Evolutionary conservation across 2,797 vertebrate species (phyloP).

Genomic region (Molossus alvarezi): DNA sequence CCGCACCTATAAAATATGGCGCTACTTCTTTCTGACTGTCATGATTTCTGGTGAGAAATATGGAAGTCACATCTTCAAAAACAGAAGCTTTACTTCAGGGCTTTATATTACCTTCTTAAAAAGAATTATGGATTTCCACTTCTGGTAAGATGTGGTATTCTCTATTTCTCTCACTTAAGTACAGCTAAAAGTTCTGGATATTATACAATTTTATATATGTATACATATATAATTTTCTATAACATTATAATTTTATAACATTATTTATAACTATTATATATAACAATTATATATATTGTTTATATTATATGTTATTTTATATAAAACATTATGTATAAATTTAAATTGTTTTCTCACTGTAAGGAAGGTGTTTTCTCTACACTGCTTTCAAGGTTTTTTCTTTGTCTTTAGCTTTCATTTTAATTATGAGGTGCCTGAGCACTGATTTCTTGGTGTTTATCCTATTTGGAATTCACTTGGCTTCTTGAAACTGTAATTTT

Average conservation of each 20-base stretch:
- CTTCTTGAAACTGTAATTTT: slow-evolving; percentile 6
- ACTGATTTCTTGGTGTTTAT: neutral
- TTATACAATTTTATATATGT: neutral
- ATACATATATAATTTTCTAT: neutral
- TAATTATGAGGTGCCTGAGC: neutral
- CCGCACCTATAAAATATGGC: neutral
- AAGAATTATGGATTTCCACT: neutral
- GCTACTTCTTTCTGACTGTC: neutral
- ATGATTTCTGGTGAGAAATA: slow-evolving; percentile 4
- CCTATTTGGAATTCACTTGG: neutral
- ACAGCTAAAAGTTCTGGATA: neutral
- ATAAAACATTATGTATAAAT: neutral
- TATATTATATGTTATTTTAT: neutral
- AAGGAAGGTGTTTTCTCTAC: neutral
- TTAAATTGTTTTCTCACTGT: neutral
- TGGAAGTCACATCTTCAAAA: neutral
- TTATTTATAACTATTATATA: neutral
- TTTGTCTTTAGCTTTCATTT: slow-evolving; percentile 12
- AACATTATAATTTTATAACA: neutral
- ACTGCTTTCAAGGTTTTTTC: neutral
- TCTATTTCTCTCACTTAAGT: neutral
- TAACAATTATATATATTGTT: neutral
- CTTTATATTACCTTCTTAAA: neutral
- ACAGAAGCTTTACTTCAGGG: neutral
- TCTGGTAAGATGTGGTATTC: neutral